A percentile compares a stretch with the other conserved stretches of the same genome.
phyloP scores from a whole-genome alignment of 2,888 invertebrate species.

The Eulithis testata region DNA sequence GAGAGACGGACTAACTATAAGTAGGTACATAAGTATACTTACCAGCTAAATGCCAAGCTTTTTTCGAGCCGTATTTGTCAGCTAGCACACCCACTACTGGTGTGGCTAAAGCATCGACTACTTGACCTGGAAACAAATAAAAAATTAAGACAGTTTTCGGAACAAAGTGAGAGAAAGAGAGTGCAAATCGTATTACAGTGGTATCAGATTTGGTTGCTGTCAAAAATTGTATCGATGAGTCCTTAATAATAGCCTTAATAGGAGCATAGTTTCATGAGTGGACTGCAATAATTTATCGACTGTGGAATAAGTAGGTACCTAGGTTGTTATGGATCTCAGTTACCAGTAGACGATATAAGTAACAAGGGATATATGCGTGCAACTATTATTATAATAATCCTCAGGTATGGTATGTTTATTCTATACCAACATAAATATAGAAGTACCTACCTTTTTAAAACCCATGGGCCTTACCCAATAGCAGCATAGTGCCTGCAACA shows the following conservation, averaged over 20 bases:
- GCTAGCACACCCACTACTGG: constrained; percentile 93
- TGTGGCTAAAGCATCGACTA: constrained; percentile 94
- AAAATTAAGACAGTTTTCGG: not conserved
- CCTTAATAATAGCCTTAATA: no score
- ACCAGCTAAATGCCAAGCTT: constrained; percentile 95
- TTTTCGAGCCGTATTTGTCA: constrained; percentile 91
- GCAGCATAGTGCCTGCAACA: constrained; percentile 87
- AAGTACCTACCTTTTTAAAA: not conserved
- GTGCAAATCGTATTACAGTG: constrained; percentile 1
- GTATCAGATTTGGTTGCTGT: not conserved
- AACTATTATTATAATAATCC: no score
- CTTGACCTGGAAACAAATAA: constrained; percentile 85
- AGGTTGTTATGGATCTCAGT: not conserved
- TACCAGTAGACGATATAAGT: no score
- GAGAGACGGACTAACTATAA: not conserved
- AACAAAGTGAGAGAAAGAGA: not conserved
- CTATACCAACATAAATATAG: no score
- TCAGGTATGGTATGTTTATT: no score
- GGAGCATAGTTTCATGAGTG: no score
- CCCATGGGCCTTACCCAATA: constrained; percentile 82
- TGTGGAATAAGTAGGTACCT: no score
- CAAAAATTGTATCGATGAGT: not conserved
- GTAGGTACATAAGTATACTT: constrained; percentile 41
- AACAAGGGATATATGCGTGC: no score
- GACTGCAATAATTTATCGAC: no score